phyloP scores from a whole-genome alignment of 2,797 vertebrate genomes.

The Smutsia temminckii region DNA sequence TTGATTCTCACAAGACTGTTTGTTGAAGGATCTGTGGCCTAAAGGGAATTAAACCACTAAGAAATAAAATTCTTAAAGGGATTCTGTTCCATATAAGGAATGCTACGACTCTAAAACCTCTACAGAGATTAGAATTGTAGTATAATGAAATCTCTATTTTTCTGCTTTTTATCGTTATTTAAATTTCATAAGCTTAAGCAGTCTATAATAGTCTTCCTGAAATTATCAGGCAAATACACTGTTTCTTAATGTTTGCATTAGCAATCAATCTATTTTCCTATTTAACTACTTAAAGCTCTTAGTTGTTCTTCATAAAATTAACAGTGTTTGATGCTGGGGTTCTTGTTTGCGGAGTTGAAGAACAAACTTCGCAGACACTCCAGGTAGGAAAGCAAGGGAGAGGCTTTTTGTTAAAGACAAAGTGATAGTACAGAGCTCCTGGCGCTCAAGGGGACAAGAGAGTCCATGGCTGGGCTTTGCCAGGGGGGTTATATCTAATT shows the following conservation, averaged over 20 bases:
- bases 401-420: too few species aligned
- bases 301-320: not conserved
- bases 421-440: too few species aligned
- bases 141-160: not conserved
- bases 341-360: too few species aligned
- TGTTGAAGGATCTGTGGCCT: not conserved
- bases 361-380: too few species aligned
- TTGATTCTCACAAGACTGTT: not conserved
- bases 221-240: not conserved
- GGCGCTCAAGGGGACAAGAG: too few species aligned
- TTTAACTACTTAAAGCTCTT: not conserved
- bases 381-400: too few species aligned
- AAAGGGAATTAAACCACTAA: not conserved
- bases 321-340: not conserved
- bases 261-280: not conserved
- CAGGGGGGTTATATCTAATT: too few species aligned
- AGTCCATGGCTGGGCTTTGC: too few species aligned
- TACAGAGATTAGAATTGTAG: not conserved
- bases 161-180: not conserved
- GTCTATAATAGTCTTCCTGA: not conserved
- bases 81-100: not conserved
- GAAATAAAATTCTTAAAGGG: not conserved
- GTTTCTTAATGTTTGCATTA: not conserved
- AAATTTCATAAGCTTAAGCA: not conserved
- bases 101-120: not conserved